phyloP scores from a whole-genome alignment of 2,113 vertebrate genomes.

The sheep (Ovis aries) region ARS-UI_Ramb_v3.0 NC_056080.1:4044001-4044500 shows the following conservation, averaged over 20 bases:
- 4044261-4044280: neutral
- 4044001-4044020: accelerated
- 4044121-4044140: neutral
- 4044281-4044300: neutral
- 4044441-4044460: neutral
- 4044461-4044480: accelerated
- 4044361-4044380: neutral
- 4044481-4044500: neutral
- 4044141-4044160: accelerated
- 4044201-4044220: neutral
- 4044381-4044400: neutral
- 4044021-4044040: neutral
- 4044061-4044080: neutral
- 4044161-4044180: neutral
- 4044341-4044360: neutral
- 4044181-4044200: neutral
- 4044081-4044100: accelerated
- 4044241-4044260: neutral
- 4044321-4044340: neutral
- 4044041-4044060: neutral
- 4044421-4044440: neutral
- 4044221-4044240: neutral
- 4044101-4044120: neutral
- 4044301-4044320: neutral
- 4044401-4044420: accelerated